Conservation (phyloP, 1,140 invertebrate genomes). For the Oreohelix idahoensis region DNA sequence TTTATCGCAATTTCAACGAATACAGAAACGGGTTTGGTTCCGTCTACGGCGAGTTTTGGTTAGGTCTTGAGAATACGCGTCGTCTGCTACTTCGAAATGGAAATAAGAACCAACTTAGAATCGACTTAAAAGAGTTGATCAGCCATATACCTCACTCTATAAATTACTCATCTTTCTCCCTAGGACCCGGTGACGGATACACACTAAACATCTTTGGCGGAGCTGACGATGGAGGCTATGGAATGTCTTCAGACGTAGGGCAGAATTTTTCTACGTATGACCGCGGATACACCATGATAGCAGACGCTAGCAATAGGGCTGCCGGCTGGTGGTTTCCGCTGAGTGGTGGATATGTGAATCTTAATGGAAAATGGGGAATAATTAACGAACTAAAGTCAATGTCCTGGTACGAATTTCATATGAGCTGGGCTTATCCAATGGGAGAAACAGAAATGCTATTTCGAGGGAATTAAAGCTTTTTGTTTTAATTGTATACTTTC, state of each 20-base stretch:
- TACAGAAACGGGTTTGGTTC: constrained; percentile 44
- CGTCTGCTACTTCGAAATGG: not conserved
- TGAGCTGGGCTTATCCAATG: not conserved
- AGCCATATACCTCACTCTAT: not conserved
- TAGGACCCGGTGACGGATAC: constrained; percentile 1
- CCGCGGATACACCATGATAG: not conserved
- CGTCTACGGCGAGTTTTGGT: constrained; percentile 43
- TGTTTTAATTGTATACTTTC: too few species aligned
- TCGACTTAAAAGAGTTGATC: not conserved
- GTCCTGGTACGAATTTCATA: constrained; percentile 7
- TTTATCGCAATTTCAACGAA: constrained; percentile 25
- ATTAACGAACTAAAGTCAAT: not conserved
- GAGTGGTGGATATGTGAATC: not conserved
- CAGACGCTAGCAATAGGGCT: too few species aligned
- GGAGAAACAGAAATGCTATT: constrained; percentile 7
- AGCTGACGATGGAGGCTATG: not conserved
- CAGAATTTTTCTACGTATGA: constrained; percentile 13
- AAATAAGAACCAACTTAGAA: constrained; percentile 3
- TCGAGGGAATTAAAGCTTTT: too few species aligned
- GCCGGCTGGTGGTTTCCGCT: constrained; percentile 10
- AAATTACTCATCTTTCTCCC: not conserved
- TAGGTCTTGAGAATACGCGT: constrained; percentile 52
- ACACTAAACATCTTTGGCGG: not conserved
- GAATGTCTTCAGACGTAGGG: not conserved
- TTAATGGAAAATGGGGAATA: constrained; percentile 1